Evolutionary conservation across 2,888 invertebrate species (phyloP).

Genomic region (Cryptus armator): DNA sequence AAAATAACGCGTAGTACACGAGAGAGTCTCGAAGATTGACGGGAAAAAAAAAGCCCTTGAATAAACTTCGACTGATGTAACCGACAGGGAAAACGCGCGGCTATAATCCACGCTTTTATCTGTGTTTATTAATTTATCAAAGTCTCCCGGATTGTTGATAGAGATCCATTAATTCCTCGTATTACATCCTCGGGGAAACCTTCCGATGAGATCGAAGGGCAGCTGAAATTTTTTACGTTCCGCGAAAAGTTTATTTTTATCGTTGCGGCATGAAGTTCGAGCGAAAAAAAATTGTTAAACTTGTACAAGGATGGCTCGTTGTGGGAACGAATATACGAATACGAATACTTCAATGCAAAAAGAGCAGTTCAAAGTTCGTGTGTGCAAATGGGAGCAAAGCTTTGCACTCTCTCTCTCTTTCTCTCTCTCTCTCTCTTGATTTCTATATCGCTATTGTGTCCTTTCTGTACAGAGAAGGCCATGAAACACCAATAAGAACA

Average conservation of each 20-base stretch:
- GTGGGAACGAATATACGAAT: background rate
- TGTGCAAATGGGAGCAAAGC: background rate
- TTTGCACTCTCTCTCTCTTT: background rate
- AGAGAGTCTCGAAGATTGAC: slow-evolving; percentile 12
- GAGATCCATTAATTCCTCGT: background rate
- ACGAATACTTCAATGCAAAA: background rate
- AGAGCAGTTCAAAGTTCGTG: background rate
- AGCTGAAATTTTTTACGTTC: slow-evolving; percentile 5
- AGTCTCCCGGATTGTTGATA: background rate
- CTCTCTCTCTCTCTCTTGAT: background rate
- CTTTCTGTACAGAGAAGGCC: background rate
- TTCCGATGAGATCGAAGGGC: slow-evolving; percentile 20
- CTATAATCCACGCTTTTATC: slow-evolving; percentile 15
- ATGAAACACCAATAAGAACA: background rate
- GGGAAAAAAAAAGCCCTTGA: background rate
- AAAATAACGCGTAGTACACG: background rate
- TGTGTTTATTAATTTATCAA: slow-evolving; percentile 49
- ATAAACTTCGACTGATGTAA: background rate
- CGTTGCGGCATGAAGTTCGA: background rate
- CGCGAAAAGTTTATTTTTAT: background rate
- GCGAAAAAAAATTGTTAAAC: background rate
- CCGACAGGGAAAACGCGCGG: background rate
- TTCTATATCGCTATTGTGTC: slow-evolving; percentile 2
- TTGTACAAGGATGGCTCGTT: background rate
- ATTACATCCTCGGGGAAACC: background rate